Conservation (phyloP, 2,113 vertebrate species). For the Polypterus senegalus region DNA sequence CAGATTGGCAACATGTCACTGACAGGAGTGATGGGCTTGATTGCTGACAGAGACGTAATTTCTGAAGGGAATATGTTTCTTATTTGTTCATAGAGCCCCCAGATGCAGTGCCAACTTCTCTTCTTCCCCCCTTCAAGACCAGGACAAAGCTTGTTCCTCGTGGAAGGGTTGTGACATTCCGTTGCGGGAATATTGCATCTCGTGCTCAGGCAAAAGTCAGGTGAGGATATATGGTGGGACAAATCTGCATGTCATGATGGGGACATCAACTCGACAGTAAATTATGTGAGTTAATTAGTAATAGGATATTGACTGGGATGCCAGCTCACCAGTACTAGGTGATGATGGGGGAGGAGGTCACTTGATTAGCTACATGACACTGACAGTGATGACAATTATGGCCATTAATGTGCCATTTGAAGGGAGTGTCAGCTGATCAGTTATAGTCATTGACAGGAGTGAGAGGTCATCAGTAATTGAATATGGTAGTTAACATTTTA, state of each 20-base stretch:
- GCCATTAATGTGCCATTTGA: no score
- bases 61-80: background rate
- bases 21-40: background rate
- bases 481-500: no score
- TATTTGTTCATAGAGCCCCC: slow-evolving; percentile 36
- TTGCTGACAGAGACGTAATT: background rate
- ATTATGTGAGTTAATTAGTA: no score
- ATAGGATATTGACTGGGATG: background rate
- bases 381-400: no score
- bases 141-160: slow-evolving; percentile 53
- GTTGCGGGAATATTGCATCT: slow-evolving; percentile 41
- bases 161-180: slow-evolving; percentile 59
- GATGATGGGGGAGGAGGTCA: no score
- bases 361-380: background rate
- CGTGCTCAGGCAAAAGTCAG: slow-evolving; percentile 45
- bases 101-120: slow-evolving; percentile 33
- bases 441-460: no score
- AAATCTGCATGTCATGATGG: no score
- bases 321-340: background rate
- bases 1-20: background rate
- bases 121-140: slow-evolving; percentile 36
- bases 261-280: no score
- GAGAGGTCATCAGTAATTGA: no score
- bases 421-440: no score
- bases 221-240: slow-evolving; percentile 27